These are phyloP conservation scores for Endotricha flammealis DNA, from an alignment of 2,888 invertebrate genomes.

Conservation along the genomic window DNA sequence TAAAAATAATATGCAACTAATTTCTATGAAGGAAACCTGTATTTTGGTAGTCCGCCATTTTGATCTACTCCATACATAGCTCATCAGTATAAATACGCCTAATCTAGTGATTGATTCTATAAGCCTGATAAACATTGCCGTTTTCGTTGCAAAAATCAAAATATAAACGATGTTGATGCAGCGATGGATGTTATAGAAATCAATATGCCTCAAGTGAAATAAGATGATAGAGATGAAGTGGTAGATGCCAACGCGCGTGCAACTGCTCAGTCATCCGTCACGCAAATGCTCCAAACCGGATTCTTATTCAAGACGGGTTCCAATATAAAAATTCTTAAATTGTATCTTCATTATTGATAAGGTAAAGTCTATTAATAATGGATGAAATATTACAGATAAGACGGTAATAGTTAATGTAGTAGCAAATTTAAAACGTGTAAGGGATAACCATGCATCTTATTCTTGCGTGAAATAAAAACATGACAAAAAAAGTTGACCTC, in stretches of 20 bases:
- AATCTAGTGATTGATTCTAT: slow-evolving; percentile 3
- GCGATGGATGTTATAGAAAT: slow-evolving; percentile 28
- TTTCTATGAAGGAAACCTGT: slow-evolving; percentile 60
- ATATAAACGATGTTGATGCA: slow-evolving; percentile 12
- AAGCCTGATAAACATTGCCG: slow-evolving; percentile 25
- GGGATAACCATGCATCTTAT: no score
- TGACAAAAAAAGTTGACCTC: no score
- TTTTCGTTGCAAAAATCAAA: background rate
- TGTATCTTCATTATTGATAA: slow-evolving; percentile 51
- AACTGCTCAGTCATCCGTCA: slow-evolving; percentile 68
- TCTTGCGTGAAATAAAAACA: no score
- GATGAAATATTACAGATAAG: slow-evolving; percentile 1
- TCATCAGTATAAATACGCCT: slow-evolving; percentile 43
- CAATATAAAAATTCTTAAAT: slow-evolving; percentile 45
- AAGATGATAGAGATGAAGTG: slow-evolving; percentile 22
- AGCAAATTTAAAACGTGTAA: no score
- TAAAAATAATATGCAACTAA: slow-evolving; percentile 34
- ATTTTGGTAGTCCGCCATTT: slow-evolving; percentile 69
- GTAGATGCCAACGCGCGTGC: slow-evolving; percentile 46
- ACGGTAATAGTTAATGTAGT: background rate
- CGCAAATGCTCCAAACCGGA: slow-evolving; percentile 69
- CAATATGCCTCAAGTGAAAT: slow-evolving; percentile 20
- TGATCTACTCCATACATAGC: slow-evolving; percentile 62
- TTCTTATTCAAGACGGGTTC: slow-evolving; percentile 47
- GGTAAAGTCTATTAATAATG: slow-evolving; percentile 25